Conservation (phyloP, 2,888 invertebrate genomes). For the Pediacus dermestoides region DNA sequence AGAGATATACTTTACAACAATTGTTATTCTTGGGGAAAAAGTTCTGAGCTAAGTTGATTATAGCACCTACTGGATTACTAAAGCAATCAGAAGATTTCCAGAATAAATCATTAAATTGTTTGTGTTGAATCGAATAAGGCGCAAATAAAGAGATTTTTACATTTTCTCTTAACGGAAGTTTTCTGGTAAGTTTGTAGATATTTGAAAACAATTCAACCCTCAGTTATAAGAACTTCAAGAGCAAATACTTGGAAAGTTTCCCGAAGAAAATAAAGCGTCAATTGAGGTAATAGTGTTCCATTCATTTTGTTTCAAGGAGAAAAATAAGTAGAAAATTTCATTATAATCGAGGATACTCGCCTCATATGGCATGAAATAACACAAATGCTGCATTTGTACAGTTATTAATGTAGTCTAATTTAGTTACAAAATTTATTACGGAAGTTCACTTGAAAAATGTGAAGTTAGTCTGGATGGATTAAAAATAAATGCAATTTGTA, state of each 20-base stretch:
- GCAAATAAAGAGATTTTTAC: conserved; percentile 22
- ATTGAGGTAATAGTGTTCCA: conserved; percentile 21
- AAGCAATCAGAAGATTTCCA: conserved; percentile 23
- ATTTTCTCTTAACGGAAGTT: conserved; percentile 13
- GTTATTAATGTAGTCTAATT: too few relatives aligned
- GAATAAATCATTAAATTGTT: conserved; percentile 32
- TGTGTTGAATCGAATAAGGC: conserved; percentile 21
- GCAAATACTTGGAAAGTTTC: conserved; percentile 15
- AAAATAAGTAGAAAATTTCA: too few relatives aligned
- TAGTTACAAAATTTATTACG: too few relatives aligned
- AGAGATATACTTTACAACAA: conserved; percentile 17
- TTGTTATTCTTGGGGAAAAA: conserved; percentile 24
- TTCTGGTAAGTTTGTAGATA: conserved; percentile 21
- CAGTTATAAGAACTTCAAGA: conserved; percentile 8
- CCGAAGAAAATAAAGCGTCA: conserved; percentile 22
- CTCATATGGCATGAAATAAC: too few relatives aligned
- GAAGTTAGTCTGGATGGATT: too few relatives aligned
- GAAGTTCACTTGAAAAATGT: too few relatives aligned
- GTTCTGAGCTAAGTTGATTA: conserved; percentile 29
- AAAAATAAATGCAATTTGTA: too few relatives aligned
- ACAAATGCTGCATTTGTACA: too few relatives aligned
- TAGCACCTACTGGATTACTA: conserved; percentile 28
- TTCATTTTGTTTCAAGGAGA: too few relatives aligned
- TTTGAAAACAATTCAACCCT: conserved; percentile 15
- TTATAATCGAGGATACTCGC: too few relatives aligned